Conservation (phyloP, 2,113 vertebrate genomes). For the Taurulus bubalis region DNA sequence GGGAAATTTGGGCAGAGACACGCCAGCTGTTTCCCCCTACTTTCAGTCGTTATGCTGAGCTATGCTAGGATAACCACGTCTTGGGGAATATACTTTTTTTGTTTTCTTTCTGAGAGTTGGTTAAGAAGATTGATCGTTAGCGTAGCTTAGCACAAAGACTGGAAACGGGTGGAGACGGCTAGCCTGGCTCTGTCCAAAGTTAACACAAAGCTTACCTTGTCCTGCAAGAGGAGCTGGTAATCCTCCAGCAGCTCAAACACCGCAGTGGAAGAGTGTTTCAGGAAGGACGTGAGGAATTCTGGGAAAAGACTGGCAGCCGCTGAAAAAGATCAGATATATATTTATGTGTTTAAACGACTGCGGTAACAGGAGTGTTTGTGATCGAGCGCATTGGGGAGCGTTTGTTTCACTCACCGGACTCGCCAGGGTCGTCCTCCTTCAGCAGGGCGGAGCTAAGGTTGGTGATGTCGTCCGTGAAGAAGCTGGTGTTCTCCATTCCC, state of each 20-base stretch:
- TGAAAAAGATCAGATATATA: constrained; percentile 71
- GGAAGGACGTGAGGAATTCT: constrained; percentile 91
- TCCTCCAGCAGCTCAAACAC: constrained; percentile 94
- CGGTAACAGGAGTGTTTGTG: not conserved
- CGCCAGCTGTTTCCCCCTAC: no score
- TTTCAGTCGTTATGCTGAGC: not conserved
- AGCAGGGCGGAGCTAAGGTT: constrained; percentile 90
- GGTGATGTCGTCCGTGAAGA: constrained; percentile 87
- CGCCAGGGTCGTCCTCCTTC: constrained; percentile 95
- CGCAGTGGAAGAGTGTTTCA: constrained; percentile 91
- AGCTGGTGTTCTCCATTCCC: constrained; percentile 81
- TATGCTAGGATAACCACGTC: not conserved
- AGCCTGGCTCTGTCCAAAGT: not conserved
- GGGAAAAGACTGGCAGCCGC: constrained; percentile 93
- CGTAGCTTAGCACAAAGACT: not conserved
- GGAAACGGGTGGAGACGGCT: not conserved
- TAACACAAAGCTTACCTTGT: constrained; percentile 77
- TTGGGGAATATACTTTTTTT: not conserved
- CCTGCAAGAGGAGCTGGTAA: constrained; percentile 90
- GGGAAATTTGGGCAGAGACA: not conserved
- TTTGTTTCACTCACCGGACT: constrained; percentile 85
- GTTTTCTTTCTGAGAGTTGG: not conserved
- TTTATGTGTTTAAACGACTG: not conserved
- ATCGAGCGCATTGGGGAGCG: not conserved
- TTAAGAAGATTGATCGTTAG: not conserved